phyloP scores from a whole-genome alignment of 1,140 invertebrate genomes.

The Diorhabda carinulata region DNA sequence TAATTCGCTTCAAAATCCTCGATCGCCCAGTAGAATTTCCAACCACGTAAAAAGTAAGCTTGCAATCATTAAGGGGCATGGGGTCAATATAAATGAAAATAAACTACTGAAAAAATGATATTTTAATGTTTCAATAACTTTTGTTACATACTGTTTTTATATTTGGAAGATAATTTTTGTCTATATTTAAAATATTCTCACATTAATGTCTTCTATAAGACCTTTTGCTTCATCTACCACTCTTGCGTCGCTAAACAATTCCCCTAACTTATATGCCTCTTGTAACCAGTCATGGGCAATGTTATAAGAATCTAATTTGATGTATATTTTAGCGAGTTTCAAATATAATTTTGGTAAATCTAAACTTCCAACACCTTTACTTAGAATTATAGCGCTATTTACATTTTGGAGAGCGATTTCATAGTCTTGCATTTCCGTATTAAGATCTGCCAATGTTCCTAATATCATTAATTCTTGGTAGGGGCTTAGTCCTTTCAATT shows the following conservation, averaged over 20 bases:
- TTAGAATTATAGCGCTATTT: slow-evolving; percentile 40
- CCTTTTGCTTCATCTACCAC: slow-evolving; percentile 31
- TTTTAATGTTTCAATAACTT: no score
- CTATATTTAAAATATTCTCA: no score
- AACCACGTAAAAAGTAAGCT: no score
- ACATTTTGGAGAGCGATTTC: slow-evolving; percentile 41
- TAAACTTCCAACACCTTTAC: slow-evolving; percentile 42
- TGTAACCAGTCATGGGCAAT: slow-evolving; percentile 33
- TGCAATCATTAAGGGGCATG: no score
- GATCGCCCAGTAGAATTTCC: no score
- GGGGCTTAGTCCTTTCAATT: slow-evolving; percentile 41
- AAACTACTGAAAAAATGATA: no score
- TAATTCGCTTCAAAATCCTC: no score
- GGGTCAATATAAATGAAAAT: no score
- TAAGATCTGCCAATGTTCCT: slow-evolving; percentile 42
- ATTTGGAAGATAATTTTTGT: no score
- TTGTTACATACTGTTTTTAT: no score
- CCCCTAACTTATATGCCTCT: slow-evolving; percentile 38
- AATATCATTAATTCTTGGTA: slow-evolving; percentile 46
- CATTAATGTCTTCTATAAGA: slow-evolving; percentile 18
- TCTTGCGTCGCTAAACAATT: slow-evolving; percentile 37
- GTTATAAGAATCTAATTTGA: slow-evolving; percentile 35
- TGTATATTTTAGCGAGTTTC: slow-evolving; percentile 42
- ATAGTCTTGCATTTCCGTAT: slow-evolving; percentile 39
- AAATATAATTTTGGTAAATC: slow-evolving; percentile 44